A percentile compares a stretch with the other conserved stretches of the same genome.
Conservation (phyloP, 1,140 invertebrate genomes). For the Arctopsyche grandis region DNA sequence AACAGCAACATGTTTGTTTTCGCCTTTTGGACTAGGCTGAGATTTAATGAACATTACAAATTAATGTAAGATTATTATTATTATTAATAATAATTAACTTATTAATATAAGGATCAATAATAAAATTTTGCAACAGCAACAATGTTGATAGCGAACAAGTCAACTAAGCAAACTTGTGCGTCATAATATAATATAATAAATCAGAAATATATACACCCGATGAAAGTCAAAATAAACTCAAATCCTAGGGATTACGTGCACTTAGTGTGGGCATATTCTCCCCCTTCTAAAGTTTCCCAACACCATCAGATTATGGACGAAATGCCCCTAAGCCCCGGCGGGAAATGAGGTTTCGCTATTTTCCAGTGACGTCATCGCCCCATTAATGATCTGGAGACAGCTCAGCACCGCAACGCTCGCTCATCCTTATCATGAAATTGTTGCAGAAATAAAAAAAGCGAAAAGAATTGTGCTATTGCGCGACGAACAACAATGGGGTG, state of each 20-base stretch:
- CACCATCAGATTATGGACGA: background rate
- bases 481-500: background rate
- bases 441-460: background rate
- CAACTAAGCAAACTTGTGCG: no score
- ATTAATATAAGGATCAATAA: no score
- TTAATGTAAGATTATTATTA: no score
- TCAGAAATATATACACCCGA: background rate
- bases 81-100: no score
- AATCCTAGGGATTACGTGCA: background rate
- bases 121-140: no score
- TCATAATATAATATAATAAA: no score
- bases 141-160: no score
- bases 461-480: background rate
- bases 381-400: no score
- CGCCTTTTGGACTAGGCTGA: no score
- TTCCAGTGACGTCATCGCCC: background rate
- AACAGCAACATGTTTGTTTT: no score
- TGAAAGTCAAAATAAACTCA: background rate
- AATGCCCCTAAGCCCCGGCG: background rate
- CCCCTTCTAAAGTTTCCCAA: background rate
- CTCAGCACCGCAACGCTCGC: background rate
- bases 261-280: background rate
- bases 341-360: slow-evolving; percentile 7
- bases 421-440: background rate
- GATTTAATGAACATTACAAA: no score